Conservation (phyloP, 37 sponge, comb jelly and placozoan species). For the Dysidea cf. avara region DNA sequence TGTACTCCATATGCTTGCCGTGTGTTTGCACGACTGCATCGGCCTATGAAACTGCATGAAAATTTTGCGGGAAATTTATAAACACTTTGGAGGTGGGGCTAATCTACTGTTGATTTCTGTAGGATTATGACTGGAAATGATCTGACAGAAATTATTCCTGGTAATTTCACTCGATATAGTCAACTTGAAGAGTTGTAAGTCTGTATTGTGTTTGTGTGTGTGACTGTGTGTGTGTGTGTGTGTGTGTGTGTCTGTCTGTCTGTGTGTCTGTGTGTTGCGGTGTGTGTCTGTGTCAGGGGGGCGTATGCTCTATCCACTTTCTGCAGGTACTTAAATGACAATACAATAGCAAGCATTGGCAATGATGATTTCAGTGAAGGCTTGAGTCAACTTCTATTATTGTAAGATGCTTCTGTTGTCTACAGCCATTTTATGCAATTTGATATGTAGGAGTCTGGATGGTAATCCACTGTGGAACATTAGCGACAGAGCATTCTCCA, state of each 20-base stretch:
- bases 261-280: no score
- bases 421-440: neutral
- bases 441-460: constrained; percentile 30
- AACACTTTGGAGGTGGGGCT: neutral
- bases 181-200: no score
- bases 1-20: no score
- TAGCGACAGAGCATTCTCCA: constrained; percentile 19
- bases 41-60: no score
- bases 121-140: constrained; percentile 42
- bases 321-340: constrained; percentile 15
- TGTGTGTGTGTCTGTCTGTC: no score
- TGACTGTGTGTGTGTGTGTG: no score
- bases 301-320: constrained; percentile 15
- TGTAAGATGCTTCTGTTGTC: constrained; percentile 9
- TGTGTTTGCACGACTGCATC: no score
- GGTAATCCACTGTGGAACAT: constrained; percentile 26
- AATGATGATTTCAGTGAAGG: no score
- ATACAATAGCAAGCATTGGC: no score
- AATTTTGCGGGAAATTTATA: no score
- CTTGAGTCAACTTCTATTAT: neutral
- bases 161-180: constrained; percentile 19
- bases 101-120: neutral
- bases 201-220: no score
- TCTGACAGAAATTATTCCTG: constrained; percentile 25
- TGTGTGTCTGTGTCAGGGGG: no score